phyloP scores from a whole-genome alignment of 2,888 invertebrate genomes.

The Andricus curvator region DNA sequence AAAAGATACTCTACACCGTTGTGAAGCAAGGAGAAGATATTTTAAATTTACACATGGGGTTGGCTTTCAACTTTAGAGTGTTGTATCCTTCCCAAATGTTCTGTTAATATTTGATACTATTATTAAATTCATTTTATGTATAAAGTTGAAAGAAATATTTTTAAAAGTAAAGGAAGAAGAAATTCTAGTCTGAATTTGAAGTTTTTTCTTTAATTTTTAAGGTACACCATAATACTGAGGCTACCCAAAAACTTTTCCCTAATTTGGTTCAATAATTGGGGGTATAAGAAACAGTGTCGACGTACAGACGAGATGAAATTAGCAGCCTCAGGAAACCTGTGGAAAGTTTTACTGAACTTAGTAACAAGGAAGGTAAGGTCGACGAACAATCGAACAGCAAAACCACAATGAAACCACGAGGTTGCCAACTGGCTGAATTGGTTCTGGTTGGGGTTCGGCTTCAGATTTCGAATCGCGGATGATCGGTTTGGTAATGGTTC shows the following conservation, averaged over 20 bases:
- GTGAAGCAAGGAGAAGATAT: too few relatives aligned
- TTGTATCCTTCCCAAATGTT: too few relatives aligned
- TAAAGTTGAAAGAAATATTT: too few relatives aligned
- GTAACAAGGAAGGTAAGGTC: slow-evolving; percentile 72
- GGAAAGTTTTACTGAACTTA: slow-evolving; percentile 69
- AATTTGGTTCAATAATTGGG: not conserved
- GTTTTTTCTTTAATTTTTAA: too few relatives aligned
- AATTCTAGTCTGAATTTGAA: too few relatives aligned
- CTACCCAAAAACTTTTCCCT: not conserved
- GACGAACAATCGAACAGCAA: slow-evolving; percentile 71
- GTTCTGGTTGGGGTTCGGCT: slow-evolving; percentile 61
- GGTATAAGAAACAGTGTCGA: not conserved
- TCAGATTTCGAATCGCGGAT: slow-evolving; percentile 59
- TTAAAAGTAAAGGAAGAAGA: too few relatives aligned
- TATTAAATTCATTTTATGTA: too few relatives aligned
- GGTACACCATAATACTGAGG: too few relatives aligned
- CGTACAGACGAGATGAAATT: slow-evolving; percentile 42
- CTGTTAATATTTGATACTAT: too few relatives aligned
- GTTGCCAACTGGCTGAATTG: slow-evolving; percentile 71
- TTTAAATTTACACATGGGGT: too few relatives aligned
- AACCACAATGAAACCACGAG: slow-evolving; percentile 71
- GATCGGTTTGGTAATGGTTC: slow-evolving; percentile 61
- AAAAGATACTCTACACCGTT: too few relatives aligned
- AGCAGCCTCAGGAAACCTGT: slow-evolving; percentile 44
- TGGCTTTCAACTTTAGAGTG: too few relatives aligned